Percentiles rank a stretch among this genome's conserved stretches.
phyloP scores from a whole-genome alignment of 2,888 invertebrate genomes.

The Drosophila emarginata region DNA sequence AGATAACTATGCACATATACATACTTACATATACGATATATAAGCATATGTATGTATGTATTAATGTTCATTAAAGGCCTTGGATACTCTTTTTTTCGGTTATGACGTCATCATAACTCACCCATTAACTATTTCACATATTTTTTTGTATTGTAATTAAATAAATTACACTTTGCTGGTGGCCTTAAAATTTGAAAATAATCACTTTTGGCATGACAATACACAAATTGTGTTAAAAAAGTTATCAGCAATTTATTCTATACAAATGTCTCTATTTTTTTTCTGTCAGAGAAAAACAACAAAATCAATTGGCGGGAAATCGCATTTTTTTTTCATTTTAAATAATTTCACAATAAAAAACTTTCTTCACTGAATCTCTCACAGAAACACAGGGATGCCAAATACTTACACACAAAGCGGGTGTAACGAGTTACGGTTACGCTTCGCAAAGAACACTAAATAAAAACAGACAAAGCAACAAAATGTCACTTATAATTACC shows the following conservation, averaged over 20 bases:
- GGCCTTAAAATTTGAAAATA: conserved; percentile 55
- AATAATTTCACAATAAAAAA: conserved; percentile 7
- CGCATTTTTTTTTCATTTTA: not conserved
- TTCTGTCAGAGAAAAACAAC: not conserved
- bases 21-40: not conserved
- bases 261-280: conserved; percentile 9
- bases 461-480: conserved; percentile 28
- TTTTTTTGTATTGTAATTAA: conserved; percentile 14
- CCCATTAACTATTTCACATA: conserved; percentile 13
- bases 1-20: conserved; percentile 21
- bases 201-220: conserved; percentile 59
- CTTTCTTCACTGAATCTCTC: not conserved
- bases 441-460: conserved; percentile 34
- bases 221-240: conserved; percentile 36
- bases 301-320: conserved; percentile 3
- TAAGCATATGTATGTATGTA: not conserved
- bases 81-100: conserved; percentile 14
- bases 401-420: conserved; percentile 7
- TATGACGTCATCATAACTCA: conserved; percentile 37
- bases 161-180: conserved; percentile 31
- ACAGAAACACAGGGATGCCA: too few relatives aligned
- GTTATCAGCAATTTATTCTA: conserved; percentile 41
- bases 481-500: conserved; percentile 70
- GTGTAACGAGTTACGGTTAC: conserved; percentile 25
- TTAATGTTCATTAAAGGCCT: conserved; percentile 3